phyloP scores from a whole-genome alignment of 2,888 invertebrate genomes.

The Cyaniris semiargus region DNA sequence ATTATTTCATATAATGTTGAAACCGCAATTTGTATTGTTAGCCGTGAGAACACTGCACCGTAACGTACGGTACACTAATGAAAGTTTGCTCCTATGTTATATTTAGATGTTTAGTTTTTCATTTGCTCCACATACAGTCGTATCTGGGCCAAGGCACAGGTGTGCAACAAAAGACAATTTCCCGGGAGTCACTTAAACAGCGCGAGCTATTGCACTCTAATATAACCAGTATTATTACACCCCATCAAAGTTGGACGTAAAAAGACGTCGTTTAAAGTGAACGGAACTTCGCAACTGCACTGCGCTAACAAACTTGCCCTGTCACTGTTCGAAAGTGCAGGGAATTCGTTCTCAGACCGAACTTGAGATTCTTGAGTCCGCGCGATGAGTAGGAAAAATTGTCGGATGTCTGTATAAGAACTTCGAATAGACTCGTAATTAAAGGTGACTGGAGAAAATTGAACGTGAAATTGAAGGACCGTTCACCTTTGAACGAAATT shows the following conservation, averaged over 20 bases:
- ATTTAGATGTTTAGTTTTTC: constrained; percentile 25
- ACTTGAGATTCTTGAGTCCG: constrained; percentile 35
- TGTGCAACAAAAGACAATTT: constrained; percentile 28
- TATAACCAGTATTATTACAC: constrained; percentile 34
- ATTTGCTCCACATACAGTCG: constrained; percentile 14
- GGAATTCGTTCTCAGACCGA: constrained; percentile 39
- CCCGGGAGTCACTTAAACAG: constrained; percentile 15
- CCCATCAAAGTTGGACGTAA: constrained; percentile 38
- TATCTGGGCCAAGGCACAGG: constrained; percentile 25
- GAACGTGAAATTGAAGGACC: background rate
- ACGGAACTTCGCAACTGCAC: constrained; percentile 41
- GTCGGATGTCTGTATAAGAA: constrained; percentile 27
- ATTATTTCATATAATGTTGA: constrained; percentile 7
- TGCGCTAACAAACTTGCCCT: constrained; percentile 42
- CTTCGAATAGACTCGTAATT: constrained; percentile 32
- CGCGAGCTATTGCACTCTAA: constrained; percentile 31
- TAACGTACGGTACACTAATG: constrained; percentile 3
- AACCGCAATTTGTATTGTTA: constrained; percentile 7
- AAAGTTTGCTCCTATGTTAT: constrained; percentile 11
- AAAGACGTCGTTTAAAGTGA: constrained; percentile 40
- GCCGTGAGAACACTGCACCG: background rate
- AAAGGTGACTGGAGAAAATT: constrained; percentile 1
- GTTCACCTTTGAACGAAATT: background rate
- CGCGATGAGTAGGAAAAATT: constrained; percentile 34
- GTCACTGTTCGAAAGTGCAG: constrained; percentile 41